Conservation (phyloP, 2,888 invertebrate genomes). For the Cinara cedri region DNA sequence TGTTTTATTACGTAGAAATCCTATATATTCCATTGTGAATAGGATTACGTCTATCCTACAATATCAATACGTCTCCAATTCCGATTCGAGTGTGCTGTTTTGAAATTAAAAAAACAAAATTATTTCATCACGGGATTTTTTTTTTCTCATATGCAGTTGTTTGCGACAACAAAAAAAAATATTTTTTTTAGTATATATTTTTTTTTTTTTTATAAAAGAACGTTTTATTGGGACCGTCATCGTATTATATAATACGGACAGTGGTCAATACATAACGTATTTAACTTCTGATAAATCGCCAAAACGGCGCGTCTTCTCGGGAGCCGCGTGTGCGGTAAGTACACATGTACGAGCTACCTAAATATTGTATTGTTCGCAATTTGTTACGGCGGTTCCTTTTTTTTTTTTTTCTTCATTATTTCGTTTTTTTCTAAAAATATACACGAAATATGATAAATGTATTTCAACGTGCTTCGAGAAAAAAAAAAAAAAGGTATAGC, state of each 20-base stretch:
- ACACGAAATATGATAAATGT: neutral
- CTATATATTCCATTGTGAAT: too few relatives aligned
- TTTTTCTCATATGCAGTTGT: too few relatives aligned
- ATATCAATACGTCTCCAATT: too few relatives aligned
- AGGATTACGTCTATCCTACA: too few relatives aligned
- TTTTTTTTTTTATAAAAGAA: neutral
- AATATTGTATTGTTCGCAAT: constrained; percentile 23
- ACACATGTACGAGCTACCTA: neutral
- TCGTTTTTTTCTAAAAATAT: neutral
- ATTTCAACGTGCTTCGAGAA: too few relatives aligned
- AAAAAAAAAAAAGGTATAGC: too few relatives aligned
- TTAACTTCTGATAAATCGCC: constrained; percentile 23
- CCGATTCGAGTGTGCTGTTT: too few relatives aligned
- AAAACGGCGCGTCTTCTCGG: neutral
- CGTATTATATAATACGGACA: constrained; percentile 10
- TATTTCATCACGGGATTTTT: too few relatives aligned
- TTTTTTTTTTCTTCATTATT: too few relatives aligned
- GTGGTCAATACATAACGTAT: constrained; percentile 13
- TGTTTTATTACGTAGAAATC: too few relatives aligned
- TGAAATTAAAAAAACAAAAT: too few relatives aligned
- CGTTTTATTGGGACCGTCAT: neutral
- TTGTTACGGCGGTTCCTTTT: constrained; percentile 34
- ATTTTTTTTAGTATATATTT: too few relatives aligned
- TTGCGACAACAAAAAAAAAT: neutral
- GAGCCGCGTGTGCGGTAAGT: constrained; percentile 6